Evolutionary conservation across 2,888 invertebrate genomes (phyloP).

Genomic region (Xestia c-nigrum): DNA sequence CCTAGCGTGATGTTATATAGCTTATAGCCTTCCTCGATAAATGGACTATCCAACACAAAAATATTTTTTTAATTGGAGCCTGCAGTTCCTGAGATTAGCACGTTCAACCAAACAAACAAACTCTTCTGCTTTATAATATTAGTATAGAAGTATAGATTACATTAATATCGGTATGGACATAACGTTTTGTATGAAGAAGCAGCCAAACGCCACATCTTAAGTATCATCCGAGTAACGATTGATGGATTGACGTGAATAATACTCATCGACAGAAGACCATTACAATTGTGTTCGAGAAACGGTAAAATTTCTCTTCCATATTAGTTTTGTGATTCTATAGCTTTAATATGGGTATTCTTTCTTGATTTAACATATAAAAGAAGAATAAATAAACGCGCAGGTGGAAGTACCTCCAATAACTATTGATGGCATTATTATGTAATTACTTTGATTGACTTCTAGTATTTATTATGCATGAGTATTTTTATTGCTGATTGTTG

Average conservation of each 20-base stretch:
- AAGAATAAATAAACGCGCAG: slow-evolving; percentile 42
- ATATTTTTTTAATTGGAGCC: too few species aligned
- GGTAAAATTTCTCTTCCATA: slow-evolving; percentile 48
- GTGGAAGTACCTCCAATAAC: slow-evolving; percentile 18
- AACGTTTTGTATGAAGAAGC: slow-evolving; percentile 39
- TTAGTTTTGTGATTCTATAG: slow-evolving; percentile 41
- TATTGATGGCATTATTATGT: slow-evolving; percentile 7
- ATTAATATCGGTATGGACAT: not conserved
- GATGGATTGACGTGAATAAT: slow-evolving; percentile 55
- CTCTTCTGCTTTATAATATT: too few species aligned
- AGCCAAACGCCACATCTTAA: slow-evolving; percentile 5
- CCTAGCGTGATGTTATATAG: too few species aligned
- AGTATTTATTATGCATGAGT: slow-evolving; percentile 37
- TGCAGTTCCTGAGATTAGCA: too few species aligned
- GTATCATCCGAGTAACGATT: slow-evolving; percentile 40
- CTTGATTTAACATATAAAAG: slow-evolving; percentile 49
- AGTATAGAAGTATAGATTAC: too few species aligned
- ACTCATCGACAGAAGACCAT: slow-evolving; percentile 50
- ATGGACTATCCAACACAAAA: too few species aligned
- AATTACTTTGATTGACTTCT: slow-evolving; percentile 49
- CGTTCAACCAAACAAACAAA: too few species aligned
- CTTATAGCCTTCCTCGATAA: too few species aligned
- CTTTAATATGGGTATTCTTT: slow-evolving; percentile 47
- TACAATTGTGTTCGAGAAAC: slow-evolving; percentile 52
- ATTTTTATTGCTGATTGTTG: slow-evolving; percentile 32